Percentiles rank a stretch among this genome's conserved stretches.
Evolutionary conservation across 2,797 vertebrate species (phyloP).

Genomic region (Sternotherus odoratus): DNA sequence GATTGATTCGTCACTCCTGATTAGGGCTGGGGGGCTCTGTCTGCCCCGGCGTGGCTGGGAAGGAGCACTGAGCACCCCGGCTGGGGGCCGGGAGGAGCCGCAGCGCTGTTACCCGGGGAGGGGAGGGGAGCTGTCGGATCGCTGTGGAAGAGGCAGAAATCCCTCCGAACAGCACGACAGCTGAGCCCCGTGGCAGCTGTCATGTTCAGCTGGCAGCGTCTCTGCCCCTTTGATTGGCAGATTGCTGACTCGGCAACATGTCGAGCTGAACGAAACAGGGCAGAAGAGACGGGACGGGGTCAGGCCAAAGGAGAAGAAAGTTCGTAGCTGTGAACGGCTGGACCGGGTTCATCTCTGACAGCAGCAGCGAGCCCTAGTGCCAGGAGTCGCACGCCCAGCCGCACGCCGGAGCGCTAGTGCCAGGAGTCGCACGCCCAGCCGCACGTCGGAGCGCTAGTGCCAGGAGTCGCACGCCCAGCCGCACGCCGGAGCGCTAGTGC

Average conservation of each 20-base stretch:
- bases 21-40: neutral
- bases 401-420: neutral
- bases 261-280: rapidly evolving
- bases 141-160: neutral
- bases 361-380: no score
- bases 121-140: neutral
- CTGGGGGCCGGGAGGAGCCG: neutral
- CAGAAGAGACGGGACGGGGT: neutral
- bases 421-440: neutral
- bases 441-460: neutral
- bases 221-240: neutral
- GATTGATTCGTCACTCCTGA: rapidly evolving
- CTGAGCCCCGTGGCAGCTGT: neutral
- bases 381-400: neutral
- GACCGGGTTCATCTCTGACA: rapidly evolving
- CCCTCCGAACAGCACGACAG: neutral
- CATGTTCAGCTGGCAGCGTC: neutral
- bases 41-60: neutral
- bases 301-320: neutral
- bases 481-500: neutral
- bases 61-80: neutral
- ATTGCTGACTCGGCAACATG: neutral
- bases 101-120: no score
- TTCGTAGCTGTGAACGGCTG: neutral
- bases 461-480: rapidly evolving